Evolutionary conservation across 37 sponge, comb jelly and placozoan genomes (phyloP), one percentile per base, ranked within the genome.

Genomic region (Spongia lamella): DNA sequence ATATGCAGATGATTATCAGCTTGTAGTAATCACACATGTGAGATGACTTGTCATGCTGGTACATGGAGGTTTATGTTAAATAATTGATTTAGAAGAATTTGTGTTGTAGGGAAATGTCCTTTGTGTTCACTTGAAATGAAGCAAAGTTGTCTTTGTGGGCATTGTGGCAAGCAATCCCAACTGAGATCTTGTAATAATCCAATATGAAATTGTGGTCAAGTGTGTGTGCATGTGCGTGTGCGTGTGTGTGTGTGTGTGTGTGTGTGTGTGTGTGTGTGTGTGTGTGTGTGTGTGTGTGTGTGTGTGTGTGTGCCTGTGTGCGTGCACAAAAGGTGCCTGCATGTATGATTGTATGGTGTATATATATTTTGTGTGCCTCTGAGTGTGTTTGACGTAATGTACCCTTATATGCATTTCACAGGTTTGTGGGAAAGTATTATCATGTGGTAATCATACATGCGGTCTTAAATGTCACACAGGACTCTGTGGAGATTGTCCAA

Each of bases 1-100:
- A 55, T 76, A 29, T 96, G 97, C 74, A 56, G 80, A 54, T 73
- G 81, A 15, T 58, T 50, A 0, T 72, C 93, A 31, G 24, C 74
- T 22, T 96, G 97, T 60, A 81, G 75, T 0, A 40, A 65, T 35
- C 97, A 96, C 73, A 68, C 70, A 2, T 96, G 97, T 75, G 84
- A 81, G 11, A 33, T 69, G 34, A 38, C 24, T 19, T 96, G 97
- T 68, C 97, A 96, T 65, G 73, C 75, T 20, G 97, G 96, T 89
- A 27, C 16, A 74, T 24, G 31, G 17, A 14, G 2, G 1, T 24
- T 35, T 59, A n/a, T n/a, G n/a, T n/a, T n/a, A n/a, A n/a, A n/a
- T n/a, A n/a, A n/a, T n/a, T n/a, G n/a, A n/a, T n/a, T n/a, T n/a
- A n/a, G n/a, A n/a, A n/a, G n/a, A n/a, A n/a, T n/a, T n/a, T n/a